Conservation (phyloP, 2,888 invertebrate genomes). For the Chamaedrilus cognettii region DNA sequence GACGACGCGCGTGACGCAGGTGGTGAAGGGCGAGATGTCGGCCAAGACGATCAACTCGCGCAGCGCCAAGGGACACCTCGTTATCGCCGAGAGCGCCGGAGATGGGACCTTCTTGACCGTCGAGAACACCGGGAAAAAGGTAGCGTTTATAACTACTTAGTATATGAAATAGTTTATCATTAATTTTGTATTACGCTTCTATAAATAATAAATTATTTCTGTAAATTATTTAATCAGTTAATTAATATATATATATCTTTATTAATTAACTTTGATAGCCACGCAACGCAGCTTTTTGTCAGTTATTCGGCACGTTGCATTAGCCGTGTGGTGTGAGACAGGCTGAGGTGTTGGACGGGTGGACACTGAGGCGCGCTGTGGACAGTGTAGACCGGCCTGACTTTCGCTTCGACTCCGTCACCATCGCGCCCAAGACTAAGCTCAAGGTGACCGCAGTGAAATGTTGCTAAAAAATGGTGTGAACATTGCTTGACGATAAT, state of each 20-base stretch:
- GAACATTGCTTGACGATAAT: no score
- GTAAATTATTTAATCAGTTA: no score
- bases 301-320: no score
- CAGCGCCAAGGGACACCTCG: slow-evolving; percentile 25
- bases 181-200: no score
- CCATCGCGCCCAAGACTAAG: background rate
- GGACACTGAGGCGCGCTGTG: background rate
- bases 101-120: slow-evolving; percentile 61
- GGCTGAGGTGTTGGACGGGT: background rate
- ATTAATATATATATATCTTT: no score
- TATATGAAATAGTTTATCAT: no score
- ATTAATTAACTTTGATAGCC: no score
- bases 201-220: no score
- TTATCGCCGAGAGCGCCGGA: slow-evolving; percentile 56
- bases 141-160: no score
- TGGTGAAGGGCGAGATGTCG: slow-evolving; percentile 61
- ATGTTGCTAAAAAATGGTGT: no score
- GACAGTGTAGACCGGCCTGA: background rate
- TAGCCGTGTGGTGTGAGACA: background rate
- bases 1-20: slow-evolving; percentile 35
- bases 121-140: slow-evolving; percentile 61
- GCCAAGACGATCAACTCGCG: slow-evolving; percentile 63
- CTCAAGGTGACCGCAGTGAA: background rate
- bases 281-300: no score
- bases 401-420: background rate